A percentile compares a stretch with the other conserved stretches of the same genome.
phyloP scores from a whole-genome alignment of 2,113 vertebrate species.

The Cariama cristata region DNA sequence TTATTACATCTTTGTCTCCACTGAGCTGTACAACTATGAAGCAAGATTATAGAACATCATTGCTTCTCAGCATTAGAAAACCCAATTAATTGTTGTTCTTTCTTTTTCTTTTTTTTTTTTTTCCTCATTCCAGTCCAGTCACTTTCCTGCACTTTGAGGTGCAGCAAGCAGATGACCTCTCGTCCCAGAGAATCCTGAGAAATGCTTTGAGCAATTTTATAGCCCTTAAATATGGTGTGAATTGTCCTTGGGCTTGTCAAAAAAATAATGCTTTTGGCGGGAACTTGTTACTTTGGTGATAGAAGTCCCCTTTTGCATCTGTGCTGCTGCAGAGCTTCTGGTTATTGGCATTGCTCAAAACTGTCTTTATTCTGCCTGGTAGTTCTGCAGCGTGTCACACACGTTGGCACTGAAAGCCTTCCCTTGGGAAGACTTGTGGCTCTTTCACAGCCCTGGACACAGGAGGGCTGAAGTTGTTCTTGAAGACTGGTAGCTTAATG shows the following conservation, averaged over 20 bases:
- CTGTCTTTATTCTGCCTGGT: neutral
- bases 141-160: neutral
- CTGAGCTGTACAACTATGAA: neutral
- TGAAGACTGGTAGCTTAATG: neutral
- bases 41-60: neutral
- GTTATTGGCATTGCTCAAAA: neutral
- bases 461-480: neutral
- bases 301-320: neutral
- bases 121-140: neutral
- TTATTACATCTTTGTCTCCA: neutral
- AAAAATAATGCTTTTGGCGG: rapidly evolving
- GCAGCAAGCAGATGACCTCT: neutral
- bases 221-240: neutral
- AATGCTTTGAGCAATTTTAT: neutral
- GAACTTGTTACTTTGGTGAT: neutral
- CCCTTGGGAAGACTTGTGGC: neutral
- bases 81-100: neutral
- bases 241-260: neutral
- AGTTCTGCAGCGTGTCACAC: neutral
- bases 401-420: neutral
- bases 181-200: neutral
- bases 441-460: neutral
- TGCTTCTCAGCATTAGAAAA: neutral
- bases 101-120: neutral
- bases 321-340: neutral